A percentile compares a stretch with the other conserved stretches of the same genome.
These are phyloP conservation scores for Oryzias melastigma DNA, from an alignment of 2,113 vertebrate genomes.

Conservation along the genomic window DNA sequence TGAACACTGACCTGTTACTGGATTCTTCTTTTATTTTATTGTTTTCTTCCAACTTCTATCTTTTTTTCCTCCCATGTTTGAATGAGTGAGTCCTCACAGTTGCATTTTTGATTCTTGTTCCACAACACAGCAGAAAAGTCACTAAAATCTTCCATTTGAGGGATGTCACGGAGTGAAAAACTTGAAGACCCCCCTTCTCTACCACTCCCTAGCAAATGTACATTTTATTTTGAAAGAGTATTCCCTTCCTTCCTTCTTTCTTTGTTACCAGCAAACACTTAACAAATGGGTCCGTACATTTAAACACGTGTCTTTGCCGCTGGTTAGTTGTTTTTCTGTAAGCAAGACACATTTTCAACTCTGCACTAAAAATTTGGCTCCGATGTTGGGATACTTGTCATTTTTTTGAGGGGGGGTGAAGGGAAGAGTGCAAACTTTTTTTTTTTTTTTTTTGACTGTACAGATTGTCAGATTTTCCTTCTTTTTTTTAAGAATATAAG, in stretches of 20 bases:
- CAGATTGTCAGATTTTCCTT: conserved; percentile 54
- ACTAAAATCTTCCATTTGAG: conserved; percentile 59
- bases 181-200: conserved; percentile 51
- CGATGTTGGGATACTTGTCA: conserved; percentile 57
- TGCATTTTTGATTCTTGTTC: conserved; percentile 40
- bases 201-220: conserved; percentile 22
- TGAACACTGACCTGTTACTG: neutral
- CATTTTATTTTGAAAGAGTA: conserved; percentile 25
- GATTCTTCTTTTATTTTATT: conserved; percentile 23
- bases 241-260: conserved; percentile 30
- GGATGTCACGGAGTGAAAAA: conserved; percentile 57
- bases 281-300: conserved; percentile 36
- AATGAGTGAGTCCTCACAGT: conserved; percentile 45
- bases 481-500: conserved; percentile 71
- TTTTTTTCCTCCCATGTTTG: conserved; percentile 11
- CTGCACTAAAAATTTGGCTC: conserved; percentile 76
- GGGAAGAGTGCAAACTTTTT: conserved; percentile 19
- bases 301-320: conserved; percentile 54
- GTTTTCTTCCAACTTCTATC: conserved; percentile 5
- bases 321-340: conserved; percentile 50
- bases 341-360: conserved; percentile 71
- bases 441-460: conserved; percentile 46
- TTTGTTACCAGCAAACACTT: conserved; percentile 30
- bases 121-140: conserved; percentile 46
- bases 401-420: conserved; percentile 38